Percentiles rank a stretch among this genome's conserved stretches.
Evolutionary conservation across 2,797 vertebrate genomes (phyloP).

Genomic region (Micropoecilia bifurca): DNA sequence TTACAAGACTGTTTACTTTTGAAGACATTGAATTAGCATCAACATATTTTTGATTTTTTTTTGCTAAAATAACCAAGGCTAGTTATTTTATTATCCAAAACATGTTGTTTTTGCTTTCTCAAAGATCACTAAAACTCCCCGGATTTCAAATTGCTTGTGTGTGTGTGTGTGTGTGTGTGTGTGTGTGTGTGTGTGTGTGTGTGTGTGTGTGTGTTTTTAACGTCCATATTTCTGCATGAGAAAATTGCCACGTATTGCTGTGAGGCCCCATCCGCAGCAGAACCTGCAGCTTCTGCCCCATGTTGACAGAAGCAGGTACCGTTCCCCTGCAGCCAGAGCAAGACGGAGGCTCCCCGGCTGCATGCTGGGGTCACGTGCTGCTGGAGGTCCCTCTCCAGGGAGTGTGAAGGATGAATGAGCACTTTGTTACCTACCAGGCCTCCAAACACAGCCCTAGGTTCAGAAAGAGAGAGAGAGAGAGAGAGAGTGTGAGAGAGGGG

Average conservation of each 20-base stretch:
- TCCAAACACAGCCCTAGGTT: constrained; percentile 51
- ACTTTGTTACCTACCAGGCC: constrained; percentile 74
- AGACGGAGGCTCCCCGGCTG: constrained; percentile 49
- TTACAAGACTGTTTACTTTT: background rate
- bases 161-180: no score
- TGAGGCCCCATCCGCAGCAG: constrained; percentile 28
- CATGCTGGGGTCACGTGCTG: constrained; percentile 73
- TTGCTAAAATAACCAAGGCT: background rate
- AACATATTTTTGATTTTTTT: background rate
- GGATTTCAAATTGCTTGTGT: background rate
- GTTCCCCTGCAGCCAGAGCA: constrained; percentile 50
- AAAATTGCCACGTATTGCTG: constrained; percentile 72
- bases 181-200: no score
- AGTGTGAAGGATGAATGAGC: constrained; percentile 77
- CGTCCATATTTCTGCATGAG: background rate
- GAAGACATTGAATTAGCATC: background rate
- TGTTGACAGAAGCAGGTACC: constrained; percentile 66
- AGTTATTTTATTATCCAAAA: background rate
- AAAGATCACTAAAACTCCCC: background rate
- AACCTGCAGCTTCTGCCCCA: constrained; percentile 33
- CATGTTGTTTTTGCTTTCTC: background rate
- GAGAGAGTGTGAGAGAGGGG: constrained; percentile 29
- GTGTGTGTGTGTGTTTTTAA: no score
- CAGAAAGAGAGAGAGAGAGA: constrained; percentile 14
- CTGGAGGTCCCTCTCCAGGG: constrained; percentile 61